These are phyloP conservation scores for Mimachlamys varia DNA, from an alignment of 2,888 invertebrate genomes.

Conservation along the genomic window DNA sequence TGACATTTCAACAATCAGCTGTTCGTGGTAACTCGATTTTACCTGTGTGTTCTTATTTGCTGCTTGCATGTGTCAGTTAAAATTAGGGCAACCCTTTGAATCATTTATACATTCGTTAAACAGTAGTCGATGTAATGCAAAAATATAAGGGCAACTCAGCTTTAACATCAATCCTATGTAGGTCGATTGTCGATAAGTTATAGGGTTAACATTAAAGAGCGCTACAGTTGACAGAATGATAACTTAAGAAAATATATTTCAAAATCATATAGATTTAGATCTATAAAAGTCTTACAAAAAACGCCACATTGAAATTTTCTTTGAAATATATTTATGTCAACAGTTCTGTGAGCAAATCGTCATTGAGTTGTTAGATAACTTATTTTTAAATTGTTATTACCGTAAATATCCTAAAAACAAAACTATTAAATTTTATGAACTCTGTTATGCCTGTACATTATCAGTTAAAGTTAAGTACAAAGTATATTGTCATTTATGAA, in stretches of 20 bases:
- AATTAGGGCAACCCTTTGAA: not conserved
- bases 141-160: not conserved
- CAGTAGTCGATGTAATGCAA: not conserved
- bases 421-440: too few species aligned
- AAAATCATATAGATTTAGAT: too few species aligned
- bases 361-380: not conserved
- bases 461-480: too few species aligned
- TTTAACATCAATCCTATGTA: not conserved
- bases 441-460: too few species aligned
- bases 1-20: conserved; percentile 32
- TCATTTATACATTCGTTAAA: not conserved
- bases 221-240: too few species aligned
- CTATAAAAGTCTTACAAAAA: too few species aligned
- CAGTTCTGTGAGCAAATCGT: not conserved
- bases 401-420: not conserved
- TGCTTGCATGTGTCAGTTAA: not conserved
- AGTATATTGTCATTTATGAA: too few species aligned
- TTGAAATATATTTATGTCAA: too few species aligned
- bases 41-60: not conserved
- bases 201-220: too few species aligned
- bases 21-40: not conserved
- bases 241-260: too few species aligned
- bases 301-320: too few species aligned
- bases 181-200: too few species aligned
- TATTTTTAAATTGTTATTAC: not conserved